Evolutionary conservation across 2,888 invertebrate genomes (phyloP).

Genomic region (Uloborus plumipes): DNA sequence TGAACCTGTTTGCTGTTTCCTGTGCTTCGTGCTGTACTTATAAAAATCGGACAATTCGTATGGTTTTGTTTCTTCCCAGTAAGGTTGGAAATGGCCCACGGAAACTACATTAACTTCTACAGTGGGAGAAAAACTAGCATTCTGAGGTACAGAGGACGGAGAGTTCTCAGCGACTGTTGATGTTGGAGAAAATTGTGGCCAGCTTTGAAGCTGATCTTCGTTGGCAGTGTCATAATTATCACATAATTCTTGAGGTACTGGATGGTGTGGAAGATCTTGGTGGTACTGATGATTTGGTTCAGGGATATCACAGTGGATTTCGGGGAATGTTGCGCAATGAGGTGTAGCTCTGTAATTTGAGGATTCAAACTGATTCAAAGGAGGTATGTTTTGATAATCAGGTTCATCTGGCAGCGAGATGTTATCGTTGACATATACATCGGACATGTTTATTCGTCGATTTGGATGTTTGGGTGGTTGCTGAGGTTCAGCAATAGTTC

Average conservation of each 20-base stretch:
- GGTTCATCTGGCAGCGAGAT: neutral
- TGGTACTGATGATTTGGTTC: conserved; percentile 13
- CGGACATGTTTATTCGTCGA: conserved; percentile 21
- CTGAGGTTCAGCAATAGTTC: conserved; percentile 41
- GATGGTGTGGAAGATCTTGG: conserved; percentile 5
- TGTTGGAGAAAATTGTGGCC: conserved; percentile 12
- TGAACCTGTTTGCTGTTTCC: conserved; percentile 74
- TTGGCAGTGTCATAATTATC: neutral
- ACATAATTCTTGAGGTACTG: conserved; percentile 27
- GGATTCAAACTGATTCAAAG: conserved; percentile 29
- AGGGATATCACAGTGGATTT: conserved; percentile 29
- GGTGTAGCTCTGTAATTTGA: conserved; percentile 18
- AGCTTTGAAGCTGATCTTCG: conserved; percentile 10
- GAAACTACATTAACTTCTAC: conserved; percentile 78
- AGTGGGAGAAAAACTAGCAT: conserved; percentile 39
- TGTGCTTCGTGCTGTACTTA: conserved; percentile 94
- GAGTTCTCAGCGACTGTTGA: conserved; percentile 15
- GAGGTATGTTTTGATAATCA: conserved; percentile 16
- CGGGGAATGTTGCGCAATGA: conserved; percentile 14
- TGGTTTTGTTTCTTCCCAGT: conserved; percentile 90
- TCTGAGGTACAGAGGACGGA: conserved; percentile 20
- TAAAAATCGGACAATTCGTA: conserved; percentile 99
- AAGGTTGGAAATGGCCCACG: conserved; percentile 90
- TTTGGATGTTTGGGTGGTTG: conserved; percentile 45
- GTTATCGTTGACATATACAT: conserved; percentile 13